Conservation (phyloP, 2,888 invertebrate genomes). For the Eilema depressum region DNA sequence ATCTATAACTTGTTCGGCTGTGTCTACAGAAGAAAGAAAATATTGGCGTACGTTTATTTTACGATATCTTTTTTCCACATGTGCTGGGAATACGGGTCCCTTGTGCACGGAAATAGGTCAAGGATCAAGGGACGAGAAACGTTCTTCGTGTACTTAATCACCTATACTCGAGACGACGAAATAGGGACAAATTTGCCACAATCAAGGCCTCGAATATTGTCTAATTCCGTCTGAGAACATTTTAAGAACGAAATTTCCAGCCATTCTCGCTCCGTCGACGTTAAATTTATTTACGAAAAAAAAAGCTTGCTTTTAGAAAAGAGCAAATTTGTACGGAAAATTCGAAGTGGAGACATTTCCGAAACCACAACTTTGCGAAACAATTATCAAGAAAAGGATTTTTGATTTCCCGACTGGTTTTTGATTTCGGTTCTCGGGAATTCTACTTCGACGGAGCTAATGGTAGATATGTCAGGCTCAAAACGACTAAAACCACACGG, state of each 20-base stretch:
- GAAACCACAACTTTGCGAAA: conserved; percentile 1
- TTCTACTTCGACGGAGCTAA: neutral
- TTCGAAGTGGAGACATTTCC: neutral
- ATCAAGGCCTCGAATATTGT: conserved; percentile 31
- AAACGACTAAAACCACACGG: neutral
- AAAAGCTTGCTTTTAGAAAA: conserved; percentile 24
- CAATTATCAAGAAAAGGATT: neutral
- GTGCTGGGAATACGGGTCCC: conserved; percentile 27
- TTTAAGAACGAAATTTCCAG: conserved; percentile 35
- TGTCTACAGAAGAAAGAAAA: conserved; percentile 24
- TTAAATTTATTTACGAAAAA: conserved; percentile 41
- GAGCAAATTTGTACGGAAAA: neutral
- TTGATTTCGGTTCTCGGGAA: no score
- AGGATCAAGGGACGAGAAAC: conserved; percentile 44
- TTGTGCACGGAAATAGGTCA: conserved; percentile 47
- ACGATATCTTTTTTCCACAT: conserved; percentile 33
- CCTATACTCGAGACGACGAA: conserved; percentile 27
- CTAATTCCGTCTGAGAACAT: conserved; percentile 34
- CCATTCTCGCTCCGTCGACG: conserved; percentile 27
- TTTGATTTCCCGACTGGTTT: no score
- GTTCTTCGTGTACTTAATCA: conserved; percentile 31
- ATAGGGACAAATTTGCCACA: conserved; percentile 45
- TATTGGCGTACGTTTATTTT: conserved; percentile 24
- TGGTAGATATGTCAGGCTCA: neutral
- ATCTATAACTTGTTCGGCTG: conserved; percentile 7